Conservation (phyloP, 2,113 vertebrate genomes). For the Podilymbus podiceps region DNA sequence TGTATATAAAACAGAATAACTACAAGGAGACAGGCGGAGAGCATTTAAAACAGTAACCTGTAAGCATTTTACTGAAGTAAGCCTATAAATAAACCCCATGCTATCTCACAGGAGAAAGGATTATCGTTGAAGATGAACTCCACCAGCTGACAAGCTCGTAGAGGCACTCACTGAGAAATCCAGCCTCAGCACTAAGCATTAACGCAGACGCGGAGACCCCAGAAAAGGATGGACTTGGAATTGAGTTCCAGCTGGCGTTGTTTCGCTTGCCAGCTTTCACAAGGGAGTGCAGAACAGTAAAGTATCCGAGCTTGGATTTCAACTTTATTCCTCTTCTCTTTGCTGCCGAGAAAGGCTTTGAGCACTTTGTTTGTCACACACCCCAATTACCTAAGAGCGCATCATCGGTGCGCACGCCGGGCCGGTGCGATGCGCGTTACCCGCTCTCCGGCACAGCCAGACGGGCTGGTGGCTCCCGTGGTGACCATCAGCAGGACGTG, state of each 20-base stretch:
- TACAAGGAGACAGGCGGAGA: neutral
- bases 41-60: neutral
- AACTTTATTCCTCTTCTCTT: accelerated
- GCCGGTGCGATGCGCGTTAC: accelerated
- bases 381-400: accelerated
- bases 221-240: neutral
- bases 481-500: neutral
- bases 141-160: neutral
- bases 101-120: neutral
- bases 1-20: neutral
- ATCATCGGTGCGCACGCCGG: neutral
- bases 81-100: neutral
- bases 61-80: neutral
- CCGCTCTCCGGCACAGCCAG: accelerated
- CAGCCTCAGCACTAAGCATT: neutral
- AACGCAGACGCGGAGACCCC: accelerated
- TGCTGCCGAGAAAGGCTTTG: neutral
- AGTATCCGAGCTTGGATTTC: neutral
- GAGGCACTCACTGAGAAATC: no score
- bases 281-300: neutral
- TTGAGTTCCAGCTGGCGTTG: neutral
- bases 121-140: neutral
- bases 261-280: neutral
- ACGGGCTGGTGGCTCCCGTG: neutral
- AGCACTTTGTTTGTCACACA: neutral